A percentile compares a stretch with the other conserved stretches of the same genome.
Evolutionary conservation across 1,140 invertebrate genomes (phyloP).

Genomic region (Halesus radiatus): DNA sequence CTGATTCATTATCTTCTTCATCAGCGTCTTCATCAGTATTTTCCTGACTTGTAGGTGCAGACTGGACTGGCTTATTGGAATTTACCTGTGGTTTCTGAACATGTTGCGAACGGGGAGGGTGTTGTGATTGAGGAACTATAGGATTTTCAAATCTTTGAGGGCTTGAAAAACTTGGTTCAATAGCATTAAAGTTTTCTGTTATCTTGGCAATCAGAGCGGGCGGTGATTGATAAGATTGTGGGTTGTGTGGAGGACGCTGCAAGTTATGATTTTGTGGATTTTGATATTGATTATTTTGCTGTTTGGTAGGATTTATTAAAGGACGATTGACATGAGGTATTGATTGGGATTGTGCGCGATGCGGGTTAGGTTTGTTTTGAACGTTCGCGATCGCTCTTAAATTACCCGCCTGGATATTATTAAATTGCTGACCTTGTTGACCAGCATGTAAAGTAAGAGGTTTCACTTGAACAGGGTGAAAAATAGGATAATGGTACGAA

Average conservation of each 20-base stretch:
- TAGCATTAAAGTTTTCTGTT: slow-evolving; percentile 33
- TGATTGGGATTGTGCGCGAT: slow-evolving; percentile 30
- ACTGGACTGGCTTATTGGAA: slow-evolving; percentile 40
- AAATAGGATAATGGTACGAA: neutral
- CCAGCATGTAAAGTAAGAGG: neutral
- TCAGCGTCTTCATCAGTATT: slow-evolving; percentile 60
- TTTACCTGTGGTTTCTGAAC: slow-evolving; percentile 44
- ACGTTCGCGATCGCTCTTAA: slow-evolving; percentile 37
- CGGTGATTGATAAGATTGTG: too few relatives aligned
- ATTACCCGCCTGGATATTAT: neutral
- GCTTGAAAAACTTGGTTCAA: slow-evolving; percentile 40
- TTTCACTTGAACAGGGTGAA: neutral
- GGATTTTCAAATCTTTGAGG: slow-evolving; percentile 54
- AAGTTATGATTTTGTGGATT: slow-evolving; percentile 23
- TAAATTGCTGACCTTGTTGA: slow-evolving; percentile 43
- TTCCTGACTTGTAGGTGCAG: neutral
- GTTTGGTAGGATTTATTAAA: slow-evolving; percentile 7
- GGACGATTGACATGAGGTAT: slow-evolving; percentile 39
- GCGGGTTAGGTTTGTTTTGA: slow-evolving; percentile 43
- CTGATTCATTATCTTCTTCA: slow-evolving; percentile 62
- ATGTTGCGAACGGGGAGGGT: slow-evolving; percentile 34
- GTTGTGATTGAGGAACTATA: slow-evolving; percentile 49
- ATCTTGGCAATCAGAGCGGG: slow-evolving; percentile 9
- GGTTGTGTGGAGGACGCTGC: neutral
- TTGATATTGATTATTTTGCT: slow-evolving; percentile 20